phyloP scores from a whole-genome alignment of 2,888 invertebrate genomes.

The Ypsolopha scabrella region DNA sequence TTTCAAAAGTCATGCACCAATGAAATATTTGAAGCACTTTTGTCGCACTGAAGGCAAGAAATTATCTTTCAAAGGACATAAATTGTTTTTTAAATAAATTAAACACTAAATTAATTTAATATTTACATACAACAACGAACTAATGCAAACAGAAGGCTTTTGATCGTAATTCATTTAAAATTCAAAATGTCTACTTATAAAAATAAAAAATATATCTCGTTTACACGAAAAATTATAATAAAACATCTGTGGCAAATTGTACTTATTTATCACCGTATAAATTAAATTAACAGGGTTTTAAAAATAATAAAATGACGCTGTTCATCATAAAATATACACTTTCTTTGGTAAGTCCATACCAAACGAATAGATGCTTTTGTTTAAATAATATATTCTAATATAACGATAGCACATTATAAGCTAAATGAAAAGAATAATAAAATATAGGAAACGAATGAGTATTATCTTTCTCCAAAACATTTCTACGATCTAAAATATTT shows the following conservation, averaged over 20 bases:
- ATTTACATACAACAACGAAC: slow-evolving; percentile 1
- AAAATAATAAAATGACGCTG: neutral
- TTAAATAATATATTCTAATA: slow-evolving; percentile 5
- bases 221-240: slow-evolving; percentile 19
- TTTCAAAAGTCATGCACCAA: too few relatives aligned
- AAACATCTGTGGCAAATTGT: slow-evolving; percentile 41
- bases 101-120: neutral
- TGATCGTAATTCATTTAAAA: neutral
- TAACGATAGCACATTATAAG: slow-evolving; percentile 8
- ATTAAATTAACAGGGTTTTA: slow-evolving; percentile 2
- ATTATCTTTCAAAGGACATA: neutral
- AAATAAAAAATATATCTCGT: slow-evolving; percentile 7
- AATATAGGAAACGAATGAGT: slow-evolving; percentile 14
- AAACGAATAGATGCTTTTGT: slow-evolving; percentile 13
- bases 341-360: slow-evolving; percentile 36
- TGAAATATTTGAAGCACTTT: too few relatives aligned
- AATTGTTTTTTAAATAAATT: neutral
- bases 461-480: slow-evolving; percentile 15
- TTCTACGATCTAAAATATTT: neutral
- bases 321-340: neutral
- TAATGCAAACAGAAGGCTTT: neutral
- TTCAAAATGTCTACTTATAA: neutral
- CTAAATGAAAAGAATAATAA: slow-evolving; percentile 3
- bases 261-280: slow-evolving; percentile 40
- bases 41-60: neutral